Percentiles rank a stretch among this genome's conserved stretches.
Evolutionary conservation across 2,113 vertebrate species (phyloP).

Genomic region (Entomyzon cyanotis): DNA sequence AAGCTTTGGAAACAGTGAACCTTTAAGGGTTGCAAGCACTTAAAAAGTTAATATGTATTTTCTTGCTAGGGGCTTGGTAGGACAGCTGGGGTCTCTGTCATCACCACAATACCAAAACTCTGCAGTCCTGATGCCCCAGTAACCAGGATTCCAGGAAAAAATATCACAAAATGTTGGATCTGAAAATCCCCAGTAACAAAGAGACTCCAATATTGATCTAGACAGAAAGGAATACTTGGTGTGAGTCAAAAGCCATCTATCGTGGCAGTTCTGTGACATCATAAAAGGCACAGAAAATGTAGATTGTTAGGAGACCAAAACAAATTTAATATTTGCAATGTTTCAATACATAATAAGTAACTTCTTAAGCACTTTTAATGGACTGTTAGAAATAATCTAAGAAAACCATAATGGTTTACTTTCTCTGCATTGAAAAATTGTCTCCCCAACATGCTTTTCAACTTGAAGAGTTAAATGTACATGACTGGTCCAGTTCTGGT

Average conservation of each 20-base stretch:
- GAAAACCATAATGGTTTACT: background rate
- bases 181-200: background rate
- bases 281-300: background rate
- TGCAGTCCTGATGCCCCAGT: background rate
- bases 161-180: background rate
- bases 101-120: background rate
- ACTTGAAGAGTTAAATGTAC: background rate
- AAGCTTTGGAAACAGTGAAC: constrained; percentile 29
- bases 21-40: constrained; percentile 17
- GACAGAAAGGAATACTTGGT: background rate
- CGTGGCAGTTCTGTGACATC: background rate
- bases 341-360: background rate
- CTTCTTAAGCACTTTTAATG: background rate
- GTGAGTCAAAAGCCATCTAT: background rate
- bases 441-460: background rate
- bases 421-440: background rate
- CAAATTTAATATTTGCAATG: background rate
- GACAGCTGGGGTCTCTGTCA: background rate
- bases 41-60: constrained; percentile 37
- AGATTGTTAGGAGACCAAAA: background rate
- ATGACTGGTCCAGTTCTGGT: background rate
- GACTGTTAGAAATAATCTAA: background rate
- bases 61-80: background rate
- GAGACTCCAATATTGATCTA: background rate
- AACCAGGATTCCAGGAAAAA: background rate